These are phyloP conservation scores for Drosophila maculinotata DNA, from an alignment of 2,888 invertebrate species.

Conservation along the genomic window DNA sequence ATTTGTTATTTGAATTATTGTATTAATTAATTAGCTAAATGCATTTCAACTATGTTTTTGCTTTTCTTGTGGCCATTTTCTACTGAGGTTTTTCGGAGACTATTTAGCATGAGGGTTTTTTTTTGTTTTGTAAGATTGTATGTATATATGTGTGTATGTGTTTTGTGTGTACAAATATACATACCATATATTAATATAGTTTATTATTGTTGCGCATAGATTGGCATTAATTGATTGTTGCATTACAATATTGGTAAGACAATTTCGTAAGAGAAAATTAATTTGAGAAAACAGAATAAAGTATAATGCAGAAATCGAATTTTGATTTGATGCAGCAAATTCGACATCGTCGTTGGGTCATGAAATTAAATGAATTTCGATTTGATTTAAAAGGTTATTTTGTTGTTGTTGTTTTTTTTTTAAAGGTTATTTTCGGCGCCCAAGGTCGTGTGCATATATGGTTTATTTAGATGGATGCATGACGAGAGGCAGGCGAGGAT, in stretches of 20 bases:
- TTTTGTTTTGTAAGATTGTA: conserved; percentile 9
- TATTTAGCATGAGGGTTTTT: conserved; percentile 37
- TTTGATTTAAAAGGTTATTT: conserved; percentile 24
- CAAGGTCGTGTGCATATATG: conserved; percentile 39
- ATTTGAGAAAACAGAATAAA: conserved; percentile 64
- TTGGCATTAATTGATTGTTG: conserved; percentile 46
- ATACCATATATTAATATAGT: conserved; percentile 70
- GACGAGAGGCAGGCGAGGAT: conserved; percentile 58
- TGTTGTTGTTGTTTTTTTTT: neutral
- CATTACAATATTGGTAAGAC: conserved; percentile 34
- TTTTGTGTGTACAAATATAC: conserved; percentile 78
- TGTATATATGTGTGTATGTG: conserved; percentile 28
- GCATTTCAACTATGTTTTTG: conserved; percentile 70
- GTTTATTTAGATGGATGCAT: conserved; percentile 50
- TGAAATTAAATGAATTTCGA: conserved; percentile 29
- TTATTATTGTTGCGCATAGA: conserved; percentile 61
- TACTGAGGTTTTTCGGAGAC: conserved; percentile 76
- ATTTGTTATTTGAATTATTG: conserved; percentile 58
- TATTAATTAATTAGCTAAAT: conserved; percentile 74
- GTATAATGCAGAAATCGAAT: conserved; percentile 51
- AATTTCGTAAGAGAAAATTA: conserved; percentile 45
- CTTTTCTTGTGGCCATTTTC: conserved; percentile 31
- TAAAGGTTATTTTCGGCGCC: conserved; percentile 48
- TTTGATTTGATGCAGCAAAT: conserved; percentile 26
- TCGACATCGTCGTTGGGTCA: conserved; percentile 12